Base-by-base conservation (phyloP, 2,888 invertebrate genomes). In the Masnerella sp. region DNA sequence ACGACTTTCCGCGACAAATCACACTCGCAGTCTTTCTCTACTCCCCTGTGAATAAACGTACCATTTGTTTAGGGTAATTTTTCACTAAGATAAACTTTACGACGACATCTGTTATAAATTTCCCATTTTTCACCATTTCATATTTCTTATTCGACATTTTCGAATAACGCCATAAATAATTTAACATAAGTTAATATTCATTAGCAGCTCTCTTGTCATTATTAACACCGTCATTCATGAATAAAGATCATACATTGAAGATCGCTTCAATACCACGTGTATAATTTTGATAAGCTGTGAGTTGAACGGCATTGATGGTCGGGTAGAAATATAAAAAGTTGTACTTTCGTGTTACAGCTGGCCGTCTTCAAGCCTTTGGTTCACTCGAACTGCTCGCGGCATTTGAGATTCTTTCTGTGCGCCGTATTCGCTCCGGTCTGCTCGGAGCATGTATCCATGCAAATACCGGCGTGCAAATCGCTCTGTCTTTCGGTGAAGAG, bases 371-470 rank as follows among this genome's bases (percentile, higher is more conserved):
- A 92, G 82, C 93, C 92, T 0, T 89, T 96, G 70, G 91, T 96
- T 58, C 91, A 94, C 78, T 92, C 93, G 82, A 92, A 93, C 52
- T 96, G 96, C 85, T 95, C 95, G 2, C 89, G 91, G 64, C 93
- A 95, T 83, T 91, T 95, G 36, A 91, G 94, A 78, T 94, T 97
- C 88, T 93, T 97, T 84, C 91, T 97, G 72, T 97, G 97, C 89
- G 95, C 96, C 11, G 93, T 96, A 54, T 95, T 95, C 88, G 94
- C 95, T 7, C 97, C 97, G 30, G 93, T 97, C 87, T 97, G 97
- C 88, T 95, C 96, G 22, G 94, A 94, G 83, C 93, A 95, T 87
- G 94, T 95, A 75, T 92, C 93, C 18, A 93, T 93, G 80, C 93
- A 95, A 34, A 95, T 97, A 73, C 94, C 94, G 69, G 94, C 95